Percentiles rank a stretch among this genome's conserved stretches.
These are phyloP conservation scores for Odontesthes bonariensis DNA, from an alignment of 2,113 vertebrate species.

Conservation along the genomic window DNA sequence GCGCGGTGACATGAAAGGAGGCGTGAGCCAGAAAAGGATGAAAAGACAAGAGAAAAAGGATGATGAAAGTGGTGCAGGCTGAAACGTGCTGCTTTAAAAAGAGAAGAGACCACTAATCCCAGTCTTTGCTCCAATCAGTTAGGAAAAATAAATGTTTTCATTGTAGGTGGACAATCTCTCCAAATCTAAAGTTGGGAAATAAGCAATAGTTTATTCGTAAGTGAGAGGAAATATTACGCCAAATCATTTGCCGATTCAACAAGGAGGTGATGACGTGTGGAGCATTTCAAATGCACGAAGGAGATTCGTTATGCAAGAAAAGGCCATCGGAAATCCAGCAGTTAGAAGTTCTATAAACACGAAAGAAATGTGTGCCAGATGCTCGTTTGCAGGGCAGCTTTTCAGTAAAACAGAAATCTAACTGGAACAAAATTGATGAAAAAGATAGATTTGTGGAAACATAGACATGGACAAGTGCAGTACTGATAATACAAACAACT, in stretches of 20 bases:
- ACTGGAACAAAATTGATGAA: too few species aligned
- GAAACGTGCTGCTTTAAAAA: constrained; percentile 35
- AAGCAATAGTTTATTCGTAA: background rate
- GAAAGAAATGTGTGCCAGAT: background rate
- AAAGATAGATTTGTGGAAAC: too few species aligned
- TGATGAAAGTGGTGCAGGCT: constrained; percentile 43
- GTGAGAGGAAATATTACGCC: background rate
- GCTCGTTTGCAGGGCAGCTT: background rate
- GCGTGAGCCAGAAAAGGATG: constrained; percentile 34
- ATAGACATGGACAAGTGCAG: too few species aligned
- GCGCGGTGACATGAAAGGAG: constrained; percentile 31
- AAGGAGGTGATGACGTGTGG: background rate
- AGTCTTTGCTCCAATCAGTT: constrained; percentile 46
- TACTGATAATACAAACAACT: too few species aligned
- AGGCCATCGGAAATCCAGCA: background rate
- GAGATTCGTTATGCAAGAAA: constrained; percentile 7
- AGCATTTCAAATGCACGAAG: background rate
- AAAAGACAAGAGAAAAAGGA: constrained; percentile 47
- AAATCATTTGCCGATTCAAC: background rate
- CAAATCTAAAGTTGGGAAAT: constrained; percentile 5
- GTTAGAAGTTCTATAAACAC: background rate
- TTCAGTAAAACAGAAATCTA: background rate
- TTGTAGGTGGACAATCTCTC: background rate
- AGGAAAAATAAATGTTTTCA: constrained; percentile 51
- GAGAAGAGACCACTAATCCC: constrained; percentile 44